These are phyloP conservation scores for Peromyscus aztecus DNA, from an alignment of 2,797 vertebrate species.

Conservation along the genomic window DNA sequence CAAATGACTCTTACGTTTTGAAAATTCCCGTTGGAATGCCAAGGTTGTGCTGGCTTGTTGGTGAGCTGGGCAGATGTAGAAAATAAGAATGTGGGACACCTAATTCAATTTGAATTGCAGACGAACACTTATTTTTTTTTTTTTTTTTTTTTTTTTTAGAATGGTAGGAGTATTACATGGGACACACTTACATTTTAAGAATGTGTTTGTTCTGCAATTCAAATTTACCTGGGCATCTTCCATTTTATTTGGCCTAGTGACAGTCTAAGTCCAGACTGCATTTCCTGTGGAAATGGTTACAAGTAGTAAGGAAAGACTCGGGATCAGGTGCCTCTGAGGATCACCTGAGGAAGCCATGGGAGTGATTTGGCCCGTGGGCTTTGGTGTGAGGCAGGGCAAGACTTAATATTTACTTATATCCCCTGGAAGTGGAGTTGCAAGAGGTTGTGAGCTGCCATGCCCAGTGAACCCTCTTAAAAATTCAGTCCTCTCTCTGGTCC, in stretches of 20 bases:
- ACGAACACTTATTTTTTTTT: not conserved
- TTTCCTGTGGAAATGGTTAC: not conserved
- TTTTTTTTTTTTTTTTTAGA: not conserved
- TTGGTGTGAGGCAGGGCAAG: not conserved
- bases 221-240: not conserved
- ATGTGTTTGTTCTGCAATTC: not conserved
- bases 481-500: not conserved
- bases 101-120: conserved; percentile 43
- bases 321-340: not conserved
- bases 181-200: not conserved
- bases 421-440: not conserved
- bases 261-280: not conserved
- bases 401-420: not conserved
- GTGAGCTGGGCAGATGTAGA: not conserved
- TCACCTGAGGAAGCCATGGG: not conserved
- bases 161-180: not conserved
- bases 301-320: not conserved
- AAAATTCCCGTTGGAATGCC: not conserved
- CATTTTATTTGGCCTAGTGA: not conserved
- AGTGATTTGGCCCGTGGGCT: not conserved
- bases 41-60: not conserved
- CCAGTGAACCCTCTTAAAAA: not conserved
- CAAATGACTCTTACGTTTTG: not conserved
- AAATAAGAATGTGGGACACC: not conserved
- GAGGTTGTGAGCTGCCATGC: not conserved